phyloP scores from a whole-genome alignment of 2,888 invertebrate species.

The Lithophane ornitopus region DNA sequence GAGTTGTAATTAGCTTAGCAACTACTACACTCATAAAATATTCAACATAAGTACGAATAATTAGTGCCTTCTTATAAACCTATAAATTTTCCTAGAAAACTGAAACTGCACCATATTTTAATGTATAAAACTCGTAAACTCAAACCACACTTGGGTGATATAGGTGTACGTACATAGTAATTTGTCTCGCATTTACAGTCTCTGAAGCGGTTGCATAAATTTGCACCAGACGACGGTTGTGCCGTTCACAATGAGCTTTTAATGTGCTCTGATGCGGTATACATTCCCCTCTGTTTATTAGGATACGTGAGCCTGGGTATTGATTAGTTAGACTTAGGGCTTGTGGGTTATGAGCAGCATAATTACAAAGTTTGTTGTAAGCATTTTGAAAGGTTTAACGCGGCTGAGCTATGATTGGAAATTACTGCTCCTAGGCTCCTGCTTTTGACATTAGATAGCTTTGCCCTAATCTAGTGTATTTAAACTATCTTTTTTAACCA shows the following conservation, averaged over 20 bases:
- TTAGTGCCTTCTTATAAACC: background rate
- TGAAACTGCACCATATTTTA: constrained; percentile 21
- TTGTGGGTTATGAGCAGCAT: constrained; percentile 21
- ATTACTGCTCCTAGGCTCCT: too few relatives aligned
- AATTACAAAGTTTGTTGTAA: background rate
- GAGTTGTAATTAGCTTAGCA: too few relatives aligned
- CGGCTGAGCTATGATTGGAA: background rate
- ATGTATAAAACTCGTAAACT: constrained; percentile 29
- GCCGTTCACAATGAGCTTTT: constrained; percentile 68
- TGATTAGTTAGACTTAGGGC: constrained; percentile 43
- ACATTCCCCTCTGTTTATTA: constrained; percentile 60
- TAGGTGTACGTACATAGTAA: constrained; percentile 57
- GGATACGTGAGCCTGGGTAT: constrained; percentile 42
- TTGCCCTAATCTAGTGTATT: background rate
- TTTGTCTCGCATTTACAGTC: constrained; percentile 69
- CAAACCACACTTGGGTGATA: constrained; percentile 22
- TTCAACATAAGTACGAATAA: background rate
- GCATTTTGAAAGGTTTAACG: background rate
- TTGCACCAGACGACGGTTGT: constrained; percentile 63
- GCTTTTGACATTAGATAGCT: background rate
- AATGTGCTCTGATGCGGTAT: constrained; percentile 65
- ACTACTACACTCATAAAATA: background rate
- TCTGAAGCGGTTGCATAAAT: constrained; percentile 72
- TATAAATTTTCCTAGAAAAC: background rate
- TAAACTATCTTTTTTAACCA: too few relatives aligned